Conservation (phyloP, 2,888 invertebrate species). For the Pristionchus arcanus region DNA sequence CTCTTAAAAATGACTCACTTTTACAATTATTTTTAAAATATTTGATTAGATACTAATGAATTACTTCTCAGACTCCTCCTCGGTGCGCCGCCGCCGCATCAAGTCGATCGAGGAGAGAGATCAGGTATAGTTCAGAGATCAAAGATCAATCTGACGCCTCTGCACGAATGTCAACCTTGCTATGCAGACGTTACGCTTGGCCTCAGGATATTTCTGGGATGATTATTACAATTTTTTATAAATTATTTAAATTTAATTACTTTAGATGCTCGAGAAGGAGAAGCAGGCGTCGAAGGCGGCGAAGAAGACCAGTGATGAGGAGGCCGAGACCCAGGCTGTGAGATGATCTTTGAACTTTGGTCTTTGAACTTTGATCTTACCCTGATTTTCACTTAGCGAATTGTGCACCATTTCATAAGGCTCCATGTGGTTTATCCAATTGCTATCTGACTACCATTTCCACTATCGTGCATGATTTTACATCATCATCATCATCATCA, state of each 20-base stretch:
- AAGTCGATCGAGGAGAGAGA: conserved; percentile 36
- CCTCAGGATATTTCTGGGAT: no score
- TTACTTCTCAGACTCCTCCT: not conserved
- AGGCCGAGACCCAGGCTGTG: not conserved
- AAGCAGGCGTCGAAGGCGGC: not conserved
- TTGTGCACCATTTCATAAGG: no score
- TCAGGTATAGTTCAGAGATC: not conserved
- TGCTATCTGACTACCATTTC: no score
- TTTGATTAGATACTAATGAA: not conserved
- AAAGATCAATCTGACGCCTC: not conserved
- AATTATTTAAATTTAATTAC: not conserved
- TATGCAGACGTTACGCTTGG: no score
- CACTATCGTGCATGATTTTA: no score
- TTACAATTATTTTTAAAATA: not conserved
- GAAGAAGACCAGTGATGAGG: not conserved
- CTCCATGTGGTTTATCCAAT: no score
- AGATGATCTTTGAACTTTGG: conserved; percentile 1
- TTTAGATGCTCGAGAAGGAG: not conserved
- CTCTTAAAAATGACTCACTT: no score
- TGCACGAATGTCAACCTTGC: no score
- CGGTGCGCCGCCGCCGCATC: conserved; percentile 11
- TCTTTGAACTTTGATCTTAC: not conserved
- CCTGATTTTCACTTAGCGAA: no score
- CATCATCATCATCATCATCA: no score
- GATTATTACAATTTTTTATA: not conserved